Evolutionary conservation across 2,797 vertebrate species (phyloP), one percentile per base, ranked within the genome.

Genomic region (Huso huso): DNA sequence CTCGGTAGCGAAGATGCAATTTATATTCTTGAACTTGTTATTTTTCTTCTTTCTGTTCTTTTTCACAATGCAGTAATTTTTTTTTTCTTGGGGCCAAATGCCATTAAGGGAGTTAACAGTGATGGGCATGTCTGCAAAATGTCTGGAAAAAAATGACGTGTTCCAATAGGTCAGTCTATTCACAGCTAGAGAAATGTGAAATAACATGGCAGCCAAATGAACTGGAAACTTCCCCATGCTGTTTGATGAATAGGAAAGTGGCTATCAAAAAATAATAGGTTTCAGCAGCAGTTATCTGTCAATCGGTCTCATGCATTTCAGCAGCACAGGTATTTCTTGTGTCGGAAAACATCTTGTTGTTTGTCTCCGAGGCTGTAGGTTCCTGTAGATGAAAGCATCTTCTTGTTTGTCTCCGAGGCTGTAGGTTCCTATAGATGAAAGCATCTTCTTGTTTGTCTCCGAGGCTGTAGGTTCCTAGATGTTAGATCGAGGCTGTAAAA

Each of bases 141-240:
- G 51, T 2, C 48, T 48, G n/a, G 64, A 55, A 23, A 48, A 70
- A 78, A 81, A 71, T 66, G 61, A 64, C 23, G 11, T 69, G 65
- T 79, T 71, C 66, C 67, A 66, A 4, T 49, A 69, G 66, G 61
- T 71, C 64, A 71, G 37, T 50, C 15, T n/a, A 69, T 69, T 66
- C 67, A 49, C 51, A 77, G 69, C 51, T 51, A 58, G 62, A n/a
- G 23, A 18, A 48, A 50, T 53, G 63, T 57, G 11, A 52, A 64
- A 65, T 57, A 66, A 68, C 63, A 69, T 63, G 65, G 67, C n/a
- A 6, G 10, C 2, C 12, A 10, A 66, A 48, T 66, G 49, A 69
- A 64, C 7, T 23, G 18, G 48, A 68, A 23, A 13, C 6, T 1
- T 55, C 51, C 23, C 48, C 62, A 8, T 37, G 61, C 67, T 64